Evolutionary conservation across 1,140 invertebrate species (phyloP).

Genomic region (Drosophila baimaii): DNA sequence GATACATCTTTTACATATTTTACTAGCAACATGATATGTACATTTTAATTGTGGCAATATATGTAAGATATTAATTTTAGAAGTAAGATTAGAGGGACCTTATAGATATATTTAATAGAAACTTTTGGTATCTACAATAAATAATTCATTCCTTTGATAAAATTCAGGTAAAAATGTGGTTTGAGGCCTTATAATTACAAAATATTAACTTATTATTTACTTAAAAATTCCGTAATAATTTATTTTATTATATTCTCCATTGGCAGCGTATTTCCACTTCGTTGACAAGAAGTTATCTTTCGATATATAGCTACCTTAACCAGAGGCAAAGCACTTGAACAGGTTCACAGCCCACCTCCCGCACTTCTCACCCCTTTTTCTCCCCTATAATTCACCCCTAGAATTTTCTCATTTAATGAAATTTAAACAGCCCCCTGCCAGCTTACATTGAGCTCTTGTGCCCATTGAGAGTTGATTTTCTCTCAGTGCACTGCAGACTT

Average conservation of each 20-base stretch:
- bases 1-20: not conserved
- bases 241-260: not conserved
- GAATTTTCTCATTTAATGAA: conserved; percentile 57
- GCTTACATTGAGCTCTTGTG: conserved; percentile 1
- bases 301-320: conserved; percentile 43
- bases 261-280: conserved; percentile 15
- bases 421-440: conserved; percentile 52
- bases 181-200: not conserved
- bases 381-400: not conserved
- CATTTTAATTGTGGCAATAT: not conserved
- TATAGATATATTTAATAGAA: not conserved
- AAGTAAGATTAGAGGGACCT: not conserved
- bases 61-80: not conserved
- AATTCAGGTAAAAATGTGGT: accelerated
- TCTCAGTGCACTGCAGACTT: conserved; percentile 49
- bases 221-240: not conserved
- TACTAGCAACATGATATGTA: too few species aligned
- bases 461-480: conserved; percentile 28
- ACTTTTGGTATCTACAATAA: too few species aligned
- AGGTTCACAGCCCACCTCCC: conserved; percentile 40
- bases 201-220: not conserved
- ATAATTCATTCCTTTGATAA: not conserved
- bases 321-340: conserved; percentile 58
- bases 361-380: not conserved
- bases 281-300: not conserved